Conservation (phyloP, 2,797 vertebrate genomes). For the Pantherophis alleghaniensis region DNA sequence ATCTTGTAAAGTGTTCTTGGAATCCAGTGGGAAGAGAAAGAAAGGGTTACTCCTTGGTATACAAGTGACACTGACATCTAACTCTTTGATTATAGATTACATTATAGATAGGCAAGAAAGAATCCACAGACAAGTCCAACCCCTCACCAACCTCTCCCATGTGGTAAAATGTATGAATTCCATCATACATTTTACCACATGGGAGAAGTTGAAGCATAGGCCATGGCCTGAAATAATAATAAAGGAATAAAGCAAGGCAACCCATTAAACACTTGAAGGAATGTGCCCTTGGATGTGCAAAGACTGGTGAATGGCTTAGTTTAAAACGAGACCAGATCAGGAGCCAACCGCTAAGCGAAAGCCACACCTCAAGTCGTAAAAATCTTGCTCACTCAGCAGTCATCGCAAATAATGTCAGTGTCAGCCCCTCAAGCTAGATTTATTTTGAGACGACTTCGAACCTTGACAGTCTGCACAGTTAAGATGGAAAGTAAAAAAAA, state of each 20-base stretch:
- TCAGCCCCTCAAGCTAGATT: too few species aligned
- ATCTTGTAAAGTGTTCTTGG: neutral
- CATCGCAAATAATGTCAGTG: neutral
- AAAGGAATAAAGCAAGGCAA: neutral
- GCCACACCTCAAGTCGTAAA: neutral
- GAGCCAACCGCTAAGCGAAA: neutral
- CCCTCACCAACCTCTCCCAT: neutral
- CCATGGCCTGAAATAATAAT: neutral
- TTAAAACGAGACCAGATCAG: neutral
- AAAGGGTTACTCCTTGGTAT: neutral
- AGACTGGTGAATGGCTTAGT: neutral
- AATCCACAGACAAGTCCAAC: neutral
- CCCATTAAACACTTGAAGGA: neutral
- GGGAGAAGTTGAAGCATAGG: neutral
- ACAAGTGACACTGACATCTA: neutral
- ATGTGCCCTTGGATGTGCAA: neutral
- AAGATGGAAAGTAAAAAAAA: neutral
- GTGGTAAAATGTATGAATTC: neutral
- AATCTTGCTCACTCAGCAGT: neutral
- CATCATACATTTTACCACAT: neutral
- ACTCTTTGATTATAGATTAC: neutral
- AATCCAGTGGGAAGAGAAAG: neutral
- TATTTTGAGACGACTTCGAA: too few species aligned
- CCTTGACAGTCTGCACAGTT: neutral
- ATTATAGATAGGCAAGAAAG: neutral